Evolutionary conservation across 2,888 invertebrate genomes (phyloP), one percentile per base, ranked within the genome.

Genomic region (Drosophila lutescens): DNA sequence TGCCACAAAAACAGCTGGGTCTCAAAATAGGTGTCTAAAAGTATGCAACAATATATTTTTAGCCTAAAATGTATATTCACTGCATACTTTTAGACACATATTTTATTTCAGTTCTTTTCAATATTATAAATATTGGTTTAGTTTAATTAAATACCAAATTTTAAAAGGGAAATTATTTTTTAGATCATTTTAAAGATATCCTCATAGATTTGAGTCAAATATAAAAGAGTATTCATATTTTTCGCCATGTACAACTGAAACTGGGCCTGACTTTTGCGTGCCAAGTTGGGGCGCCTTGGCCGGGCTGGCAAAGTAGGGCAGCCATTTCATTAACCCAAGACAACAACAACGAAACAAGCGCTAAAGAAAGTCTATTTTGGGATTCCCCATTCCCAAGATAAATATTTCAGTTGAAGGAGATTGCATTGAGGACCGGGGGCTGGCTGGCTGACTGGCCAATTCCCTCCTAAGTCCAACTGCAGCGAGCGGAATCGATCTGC

Each of bases 311-410:
- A 71, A 71, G 63, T 71, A 71, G 70, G 70, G 40, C 69, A 69
- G 53, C 70, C 70, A 72, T 72, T 71, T 71, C 73, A 71, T 72
- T 72, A 72, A 66, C 74, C 51, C 66, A 72, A 71, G 60, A 71
- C 71, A 71, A 71, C 51, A 34, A 51, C 1, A 13, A 43, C n/a
- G 20, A 46, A 7, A 20, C 15, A 50, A 32, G 36, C 32, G 30
- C 26, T 34, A 30, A 70, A 40, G 20, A 53, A 63, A 61, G 53
- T 69, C 70, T 67, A 66, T 58, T 49, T 68, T 68, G 34, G 57
- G 60, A 41, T 46, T 47, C 40, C 58, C 36, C 54, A n/a, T 36
- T 41, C 57, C 57, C 43, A 26, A 56, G 44, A 58, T 44, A 49
- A 38, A 58, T 69, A 58, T 68, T 68, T 68, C 10, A 47, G 20